Percentiles rank a stretch among this genome's conserved stretches.
Conservation (phyloP, 92 coral and sea anemone genomes). For the Muricea muricata region DNA sequence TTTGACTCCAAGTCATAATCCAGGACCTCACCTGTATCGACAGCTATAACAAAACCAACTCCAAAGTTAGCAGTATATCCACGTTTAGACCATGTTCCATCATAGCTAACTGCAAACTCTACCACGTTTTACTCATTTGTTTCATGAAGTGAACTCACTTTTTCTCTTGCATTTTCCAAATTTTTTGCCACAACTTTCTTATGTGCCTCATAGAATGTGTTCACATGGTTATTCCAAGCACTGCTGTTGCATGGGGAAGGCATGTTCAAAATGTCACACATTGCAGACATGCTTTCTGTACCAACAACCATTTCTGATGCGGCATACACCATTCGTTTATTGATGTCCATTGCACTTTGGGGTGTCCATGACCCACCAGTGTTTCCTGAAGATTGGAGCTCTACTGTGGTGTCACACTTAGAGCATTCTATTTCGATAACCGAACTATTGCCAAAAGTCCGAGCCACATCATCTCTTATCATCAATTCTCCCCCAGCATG, state of each 20-base stretch:
- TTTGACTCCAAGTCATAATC: conserved; percentile 42
- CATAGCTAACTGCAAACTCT: conserved; percentile 53
- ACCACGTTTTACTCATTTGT: not conserved
- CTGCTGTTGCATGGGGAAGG: conserved; percentile 35
- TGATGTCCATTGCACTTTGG: not conserved
- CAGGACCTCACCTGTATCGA: conserved; percentile 46
- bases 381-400: not conserved
- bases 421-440: not conserved
- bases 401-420: not conserved
- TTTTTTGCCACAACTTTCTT: conserved; percentile 16
- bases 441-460: not conserved
- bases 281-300: conserved; percentile 32
- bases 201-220: conserved; percentile 42
- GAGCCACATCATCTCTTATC: not conserved
- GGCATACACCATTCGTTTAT: conserved; percentile 29
- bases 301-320: conserved; percentile 44
- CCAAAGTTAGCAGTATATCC: conserved; percentile 51
- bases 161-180: conserved; percentile 6
- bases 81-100: conserved; percentile 60
- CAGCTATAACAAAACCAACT: conserved; percentile 40
- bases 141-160: conserved; percentile 28
- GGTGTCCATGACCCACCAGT: not conserved
- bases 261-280: conserved; percentile 54
- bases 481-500: not conserved
- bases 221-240: conserved; percentile 39